These are phyloP conservation scores for Drusus annulatus DNA, from an alignment of 1,140 invertebrate genomes.

Conservation along the genomic window DNA sequence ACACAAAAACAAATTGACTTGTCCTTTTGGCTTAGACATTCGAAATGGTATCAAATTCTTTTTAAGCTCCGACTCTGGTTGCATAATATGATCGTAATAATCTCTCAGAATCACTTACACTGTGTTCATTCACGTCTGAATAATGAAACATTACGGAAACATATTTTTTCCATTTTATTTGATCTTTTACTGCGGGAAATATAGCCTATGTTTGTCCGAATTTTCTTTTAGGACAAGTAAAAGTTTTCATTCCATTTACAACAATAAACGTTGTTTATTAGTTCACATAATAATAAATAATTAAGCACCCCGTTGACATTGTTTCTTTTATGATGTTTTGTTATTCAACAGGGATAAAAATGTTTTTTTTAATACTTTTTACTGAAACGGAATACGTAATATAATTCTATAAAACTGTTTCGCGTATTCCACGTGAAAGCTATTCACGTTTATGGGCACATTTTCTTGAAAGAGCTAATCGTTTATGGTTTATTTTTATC, in stretches of 20 bases:
- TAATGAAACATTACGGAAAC: no score
- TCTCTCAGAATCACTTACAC: no score
- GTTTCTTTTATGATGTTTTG: slow-evolving; percentile 29
- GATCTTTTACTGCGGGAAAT: background rate
- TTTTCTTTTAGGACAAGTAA: slow-evolving; percentile 3
- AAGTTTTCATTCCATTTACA: slow-evolving; percentile 14
- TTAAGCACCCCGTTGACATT: slow-evolving; percentile 31
- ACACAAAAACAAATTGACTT: no score
- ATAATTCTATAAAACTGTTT: slow-evolving; percentile 5
- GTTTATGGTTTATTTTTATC: slow-evolving; percentile 8
- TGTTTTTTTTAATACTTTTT: slow-evolving; percentile 3
- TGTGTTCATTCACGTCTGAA: no score
- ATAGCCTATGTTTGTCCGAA: slow-evolving; percentile 3
- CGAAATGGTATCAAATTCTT: no score
- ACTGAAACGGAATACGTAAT: slow-evolving; percentile 4
- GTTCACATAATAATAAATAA: slow-evolving; percentile 31
- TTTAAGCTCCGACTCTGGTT: no score
- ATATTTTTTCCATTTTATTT: background rate
- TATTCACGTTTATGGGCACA: slow-evolving; percentile 11
- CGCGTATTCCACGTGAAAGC: slow-evolving; percentile 20
- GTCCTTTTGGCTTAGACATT: no score
- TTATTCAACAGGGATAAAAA: slow-evolving; percentile 14
- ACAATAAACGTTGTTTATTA: slow-evolving; percentile 19
- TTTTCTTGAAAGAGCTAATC: slow-evolving; percentile 18
- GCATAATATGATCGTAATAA: no score